Percentiles rank a stretch among this genome's conserved stretches.
These are phyloP conservation scores for Zelostemma sp. DNA, from an alignment of 1,140 invertebrate genomes.

Conservation along the genomic window DNA sequence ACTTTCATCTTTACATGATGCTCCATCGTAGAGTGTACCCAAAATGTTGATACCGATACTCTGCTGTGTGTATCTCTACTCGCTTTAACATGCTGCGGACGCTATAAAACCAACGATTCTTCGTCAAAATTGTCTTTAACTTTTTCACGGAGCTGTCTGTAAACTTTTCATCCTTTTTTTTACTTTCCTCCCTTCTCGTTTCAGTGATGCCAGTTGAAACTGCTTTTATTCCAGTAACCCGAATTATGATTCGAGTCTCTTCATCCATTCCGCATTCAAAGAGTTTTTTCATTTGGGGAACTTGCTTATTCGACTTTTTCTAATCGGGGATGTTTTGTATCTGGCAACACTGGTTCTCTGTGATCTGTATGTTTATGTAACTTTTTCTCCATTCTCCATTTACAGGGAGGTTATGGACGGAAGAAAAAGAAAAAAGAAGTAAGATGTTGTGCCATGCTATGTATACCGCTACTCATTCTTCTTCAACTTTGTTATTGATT, in stretches of 20 bases:
- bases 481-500: slow-evolving; percentile 48
- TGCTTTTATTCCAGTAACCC: too few relatives aligned
- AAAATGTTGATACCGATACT: slow-evolving; percentile 23
- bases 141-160: slow-evolving; percentile 17
- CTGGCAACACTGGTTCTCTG: slow-evolving; percentile 51
- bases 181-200: slow-evolving; percentile 15
- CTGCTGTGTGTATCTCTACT: slow-evolving; percentile 34
- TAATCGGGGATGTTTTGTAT: background rate
- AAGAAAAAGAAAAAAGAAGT: slow-evolving; percentile 97
- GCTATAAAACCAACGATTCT: slow-evolving; percentile 1
- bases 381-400: slow-evolving; percentile 74
- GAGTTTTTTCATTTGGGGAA: background rate
- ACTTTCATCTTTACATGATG: background rate
- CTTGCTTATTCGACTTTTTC: background rate
- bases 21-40: slow-evolving; percentile 26
- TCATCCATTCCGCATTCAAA: background rate
- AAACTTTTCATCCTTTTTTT: slow-evolving; percentile 14
- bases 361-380: slow-evolving; percentile 70
- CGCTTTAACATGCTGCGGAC: slow-evolving; percentile 31
- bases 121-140: slow-evolving; percentile 8
- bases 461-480: slow-evolving; percentile 61
- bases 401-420: slow-evolving; percentile 90
- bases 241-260: background rate
- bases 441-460: slow-evolving; percentile 76
- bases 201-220: slow-evolving; percentile 18